Conservation (phyloP, 2,888 invertebrate genomes). For the Sycophila texana region DNA sequence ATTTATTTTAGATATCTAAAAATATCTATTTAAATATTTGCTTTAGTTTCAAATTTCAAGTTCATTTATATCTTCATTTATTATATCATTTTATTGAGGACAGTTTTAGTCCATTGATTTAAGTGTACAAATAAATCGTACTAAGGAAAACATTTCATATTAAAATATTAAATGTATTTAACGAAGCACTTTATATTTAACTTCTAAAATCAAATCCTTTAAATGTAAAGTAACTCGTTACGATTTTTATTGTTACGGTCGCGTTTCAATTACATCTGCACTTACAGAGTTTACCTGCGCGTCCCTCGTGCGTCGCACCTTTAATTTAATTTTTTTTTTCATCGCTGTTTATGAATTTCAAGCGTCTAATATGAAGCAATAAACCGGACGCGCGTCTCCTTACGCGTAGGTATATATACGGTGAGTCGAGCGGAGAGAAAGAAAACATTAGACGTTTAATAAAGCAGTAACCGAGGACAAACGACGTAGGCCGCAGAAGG, state of each 20-base stretch:
- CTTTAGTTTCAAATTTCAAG: background rate
- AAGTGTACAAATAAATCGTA: too few relatives aligned
- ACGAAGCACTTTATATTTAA: background rate
- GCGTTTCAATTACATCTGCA: background rate
- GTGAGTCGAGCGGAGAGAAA: conserved; percentile 30
- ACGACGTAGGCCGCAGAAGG: conserved; percentile 37
- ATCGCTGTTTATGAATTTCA: conserved; percentile 44
- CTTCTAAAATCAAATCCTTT: too few relatives aligned
- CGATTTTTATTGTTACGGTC: background rate
- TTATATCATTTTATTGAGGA: too few relatives aligned
- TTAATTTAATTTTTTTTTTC: conserved; percentile 33
- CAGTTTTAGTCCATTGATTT: too few relatives aligned
- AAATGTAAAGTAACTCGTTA: background rate
- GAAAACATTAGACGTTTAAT: conserved; percentile 54
- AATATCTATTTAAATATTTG: too few relatives aligned
- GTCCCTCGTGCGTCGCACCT: background rate
- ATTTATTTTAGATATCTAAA: too few relatives aligned
- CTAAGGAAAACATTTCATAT: too few relatives aligned
- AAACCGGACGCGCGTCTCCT: background rate
- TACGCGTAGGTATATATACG: background rate
- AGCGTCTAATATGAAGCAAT: conserved; percentile 47
- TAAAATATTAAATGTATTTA: too few relatives aligned
- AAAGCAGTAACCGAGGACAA: conserved; percentile 54
- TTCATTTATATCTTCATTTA: conserved; percentile 20
- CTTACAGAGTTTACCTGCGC: background rate